Base-by-base conservation (phyloP, 2,797 vertebrate genomes). In the Rhinatrema bivittatum region DNA sequence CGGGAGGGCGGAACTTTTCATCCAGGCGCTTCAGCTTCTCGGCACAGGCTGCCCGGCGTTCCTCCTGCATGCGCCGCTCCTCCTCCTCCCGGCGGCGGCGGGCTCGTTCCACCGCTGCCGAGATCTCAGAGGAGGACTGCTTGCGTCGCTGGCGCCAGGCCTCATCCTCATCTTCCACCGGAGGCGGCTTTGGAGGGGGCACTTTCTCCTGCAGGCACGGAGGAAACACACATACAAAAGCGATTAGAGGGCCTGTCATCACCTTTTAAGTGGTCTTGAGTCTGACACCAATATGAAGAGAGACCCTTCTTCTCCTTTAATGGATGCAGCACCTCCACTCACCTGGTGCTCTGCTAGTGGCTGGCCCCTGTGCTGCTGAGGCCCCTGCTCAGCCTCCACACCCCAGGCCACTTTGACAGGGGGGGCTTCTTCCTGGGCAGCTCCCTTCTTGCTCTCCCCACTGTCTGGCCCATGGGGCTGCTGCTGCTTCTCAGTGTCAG, bases 1-100 rank as follows among this genome's bases (percentile, higher is more conserved):
- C 83, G n/a, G 85, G 81, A 6, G 89, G 82, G 14, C 90, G 87
- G 38, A 88, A 87, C 51, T 94, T 94, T 60, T 94, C 91, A n/a
- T 95, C 93, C 5, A 95, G 80, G 29, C 86, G 79, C 56, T 96
- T 96, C 6, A 96, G 86, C 51, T 96, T 96, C 61, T 94, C 91
- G 0, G 93, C 93, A 2, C 93, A 96, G 19, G 93, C 93, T 1
- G 92, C 92, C 5, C 91, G 79, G 7, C 93, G 78, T 51, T 95
- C 91, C 33, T 96, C 93, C 53, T 93, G 88, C 93, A 96, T 95
- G 29, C 92, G 75, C 0, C 90, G 85, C 16, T 96, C 92, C 35
- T 96, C 93, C 25, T 94, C 92, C 12, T 94, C 93, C 0, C 93
- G 84, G 0, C 93, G 82, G 1, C 91, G 81, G 4, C 93, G 83